These are phyloP conservation scores for Liopterus haemorrhoidalis DNA, from an alignment of 2,888 invertebrate genomes.

Conservation along the genomic window DNA sequence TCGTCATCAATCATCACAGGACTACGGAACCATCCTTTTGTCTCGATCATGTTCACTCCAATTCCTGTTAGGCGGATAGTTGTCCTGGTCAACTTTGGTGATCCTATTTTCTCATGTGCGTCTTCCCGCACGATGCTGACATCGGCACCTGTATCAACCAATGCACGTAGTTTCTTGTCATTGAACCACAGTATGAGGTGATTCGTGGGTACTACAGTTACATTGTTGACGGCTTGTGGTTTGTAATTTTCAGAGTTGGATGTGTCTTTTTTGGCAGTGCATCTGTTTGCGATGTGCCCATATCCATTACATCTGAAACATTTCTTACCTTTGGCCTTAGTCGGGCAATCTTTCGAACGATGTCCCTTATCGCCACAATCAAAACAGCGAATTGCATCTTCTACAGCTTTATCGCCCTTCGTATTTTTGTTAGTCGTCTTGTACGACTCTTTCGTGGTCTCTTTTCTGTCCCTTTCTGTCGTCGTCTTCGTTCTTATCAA, in stretches of 20 bases:
- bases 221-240: too few species aligned
- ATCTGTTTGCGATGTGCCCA: slow-evolving; percentile 7
- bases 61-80: slow-evolving; percentile 2
- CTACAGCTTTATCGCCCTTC: slow-evolving; percentile 2
- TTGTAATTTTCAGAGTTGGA: too few species aligned
- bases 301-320: slow-evolving; percentile 10
- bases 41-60: slow-evolving; percentile 1
- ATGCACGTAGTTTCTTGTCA: too few species aligned
- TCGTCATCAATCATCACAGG: slow-evolving; percentile 4
- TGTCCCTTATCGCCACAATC: slow-evolving; percentile 7
- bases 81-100: not conserved
- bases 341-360: slow-evolving; percentile 7
- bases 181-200: too few species aligned
- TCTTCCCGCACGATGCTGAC: slow-evolving; percentile 6
- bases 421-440: not conserved
- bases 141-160: slow-evolving; percentile 6
- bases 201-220: too few species aligned
- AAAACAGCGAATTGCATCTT: slow-evolving; percentile 7
- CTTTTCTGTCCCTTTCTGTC: not conserved
- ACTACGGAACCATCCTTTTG: not conserved
- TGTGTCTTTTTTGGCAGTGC: too few species aligned
- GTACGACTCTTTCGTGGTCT: not conserved
- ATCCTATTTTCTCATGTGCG: not conserved
- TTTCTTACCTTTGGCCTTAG: slow-evolving; percentile 7
- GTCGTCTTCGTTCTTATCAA: not conserved